phyloP scores from a whole-genome alignment of 2,797 vertebrate genomes.

The Rhincodon typus region DNA sequence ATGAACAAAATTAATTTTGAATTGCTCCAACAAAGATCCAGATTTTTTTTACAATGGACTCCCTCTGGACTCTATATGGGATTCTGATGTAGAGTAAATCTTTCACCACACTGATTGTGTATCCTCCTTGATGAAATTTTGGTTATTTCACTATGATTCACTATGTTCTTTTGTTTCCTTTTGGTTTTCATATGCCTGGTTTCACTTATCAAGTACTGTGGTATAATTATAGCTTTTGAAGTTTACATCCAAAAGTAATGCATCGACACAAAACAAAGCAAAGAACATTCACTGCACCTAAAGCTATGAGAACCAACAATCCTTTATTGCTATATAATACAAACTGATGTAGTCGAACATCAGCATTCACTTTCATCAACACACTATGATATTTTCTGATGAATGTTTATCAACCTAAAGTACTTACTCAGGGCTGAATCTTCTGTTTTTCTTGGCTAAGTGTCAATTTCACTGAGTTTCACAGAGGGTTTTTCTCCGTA shows the following conservation, averaged over 20 bases:
- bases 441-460: too few species aligned
- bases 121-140: not conserved
- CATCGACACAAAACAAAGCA: not conserved
- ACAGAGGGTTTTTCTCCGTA: too few species aligned
- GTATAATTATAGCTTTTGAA: not conserved
- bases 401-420: not conserved
- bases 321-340: too few species aligned
- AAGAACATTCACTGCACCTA: not conserved
- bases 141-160: not conserved
- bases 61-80: not conserved
- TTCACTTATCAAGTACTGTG: not conserved
- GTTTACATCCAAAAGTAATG: not conserved
- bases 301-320: not conserved
- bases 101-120: not conserved
- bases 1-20: not conserved
- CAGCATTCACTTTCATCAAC: not conserved
- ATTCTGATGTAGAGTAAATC: not conserved
- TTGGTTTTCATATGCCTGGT: not conserved
- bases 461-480: too few species aligned
- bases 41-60: not conserved
- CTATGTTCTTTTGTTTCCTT: not conserved
- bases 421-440: not conserved
- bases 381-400: not conserved
- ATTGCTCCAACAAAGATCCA: not conserved
- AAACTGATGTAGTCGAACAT: not conserved